These are phyloP conservation scores for Pararge aegeria DNA, from an alignment of 1,140 invertebrate genomes.

Conservation along the genomic window DNA sequence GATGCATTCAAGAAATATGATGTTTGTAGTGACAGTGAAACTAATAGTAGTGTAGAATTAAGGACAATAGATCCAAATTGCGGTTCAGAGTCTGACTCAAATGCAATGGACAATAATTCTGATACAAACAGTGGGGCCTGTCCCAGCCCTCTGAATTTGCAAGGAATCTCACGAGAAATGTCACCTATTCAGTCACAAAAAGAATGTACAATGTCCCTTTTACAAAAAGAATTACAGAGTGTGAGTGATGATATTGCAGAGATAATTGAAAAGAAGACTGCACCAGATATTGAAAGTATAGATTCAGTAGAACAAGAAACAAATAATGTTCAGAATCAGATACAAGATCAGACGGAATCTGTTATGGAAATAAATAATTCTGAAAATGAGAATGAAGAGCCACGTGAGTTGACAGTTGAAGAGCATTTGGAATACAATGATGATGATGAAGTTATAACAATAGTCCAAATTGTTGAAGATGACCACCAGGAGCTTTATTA, in stretches of 20 bases:
- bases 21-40: conserved; percentile 74
- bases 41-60: conserved; percentile 72
- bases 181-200: conserved; percentile 33
- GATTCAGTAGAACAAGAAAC: neutral
- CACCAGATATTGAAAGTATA: neutral
- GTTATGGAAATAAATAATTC: conserved; percentile 7
- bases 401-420: conserved; percentile 43
- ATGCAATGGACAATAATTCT: conserved; percentile 60
- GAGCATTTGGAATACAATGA: conserved; percentile 59
- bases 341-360: conserved; percentile 11
- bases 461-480: conserved; percentile 77
- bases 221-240: conserved; percentile 5
- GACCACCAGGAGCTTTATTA: conserved; percentile 70
- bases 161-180: conserved; percentile 45
- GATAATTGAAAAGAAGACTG: neutral
- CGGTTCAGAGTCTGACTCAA: conserved; percentile 75
- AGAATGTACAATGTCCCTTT: neutral
- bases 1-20: conserved; percentile 63
- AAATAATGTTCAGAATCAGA: neutral
- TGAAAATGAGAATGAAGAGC: conserved; percentile 17
- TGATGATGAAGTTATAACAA: conserved; percentile 75
- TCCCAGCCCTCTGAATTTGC: conserved; percentile 45
- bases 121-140: conserved; percentile 53
- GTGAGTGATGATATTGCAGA: conserved; percentile 4
- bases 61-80: conserved; percentile 71